These are phyloP conservation scores for Sipunculus nudus DNA, from an alignment of 2,888 invertebrate species.

Conservation along the genomic window DNA sequence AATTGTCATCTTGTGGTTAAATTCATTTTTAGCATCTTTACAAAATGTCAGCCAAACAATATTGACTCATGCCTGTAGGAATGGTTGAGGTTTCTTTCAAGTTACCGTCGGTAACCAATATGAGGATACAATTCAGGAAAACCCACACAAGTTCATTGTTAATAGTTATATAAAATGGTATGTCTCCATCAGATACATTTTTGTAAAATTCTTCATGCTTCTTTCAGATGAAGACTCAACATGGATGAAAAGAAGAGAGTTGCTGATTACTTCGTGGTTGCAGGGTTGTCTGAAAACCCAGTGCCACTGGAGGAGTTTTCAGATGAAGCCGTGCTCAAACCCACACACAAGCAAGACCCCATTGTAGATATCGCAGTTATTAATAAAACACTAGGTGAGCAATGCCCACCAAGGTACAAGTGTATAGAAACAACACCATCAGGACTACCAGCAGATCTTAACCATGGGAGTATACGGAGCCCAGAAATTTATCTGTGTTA, in stretches of 20 bases:
- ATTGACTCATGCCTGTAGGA: too few species aligned
- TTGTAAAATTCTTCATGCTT: neutral
- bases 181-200: too few species aligned
- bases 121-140: too few species aligned
- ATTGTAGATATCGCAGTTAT: conserved; percentile 95
- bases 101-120: too few species aligned
- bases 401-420: conserved; percentile 64
- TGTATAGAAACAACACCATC: conserved; percentile 67
- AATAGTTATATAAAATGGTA: too few species aligned
- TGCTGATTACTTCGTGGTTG: conserved; percentile 98
- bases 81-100: too few species aligned
- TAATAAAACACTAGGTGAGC: conserved; percentile 89
- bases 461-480: conserved; percentile 94
- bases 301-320: conserved; percentile 77
- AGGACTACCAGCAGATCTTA: conserved; percentile 90
- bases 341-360: conserved; percentile 78
- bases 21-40: too few species aligned
- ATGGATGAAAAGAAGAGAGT: conserved; percentile 71
- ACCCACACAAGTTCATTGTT: too few species aligned
- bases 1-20: too few species aligned
- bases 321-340: conserved; percentile 78
- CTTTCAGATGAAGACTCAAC: conserved; percentile 6
- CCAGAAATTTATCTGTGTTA: conserved; percentile 93
- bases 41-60: too few species aligned
- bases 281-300: conserved; percentile 87